A percentile compares a stretch with the other conserved stretches of the same genome.
These are phyloP conservation scores for Drosophila pachea DNA, from an alignment of 1,140 invertebrate genomes.

Conservation along the genomic window DNA sequence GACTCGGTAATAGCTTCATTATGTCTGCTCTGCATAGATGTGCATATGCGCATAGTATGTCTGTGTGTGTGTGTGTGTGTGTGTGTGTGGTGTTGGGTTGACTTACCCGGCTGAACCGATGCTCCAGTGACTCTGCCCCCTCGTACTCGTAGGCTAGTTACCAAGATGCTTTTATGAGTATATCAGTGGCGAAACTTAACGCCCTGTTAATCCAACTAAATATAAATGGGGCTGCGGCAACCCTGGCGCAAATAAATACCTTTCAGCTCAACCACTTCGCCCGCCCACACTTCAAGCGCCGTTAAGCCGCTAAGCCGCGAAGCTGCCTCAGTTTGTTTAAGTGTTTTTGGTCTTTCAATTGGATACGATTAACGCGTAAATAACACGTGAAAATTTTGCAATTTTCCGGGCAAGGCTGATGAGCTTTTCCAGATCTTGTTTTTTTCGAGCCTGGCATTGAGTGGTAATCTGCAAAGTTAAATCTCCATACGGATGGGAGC, in stretches of 20 bases:
- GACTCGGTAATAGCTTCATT: slow-evolving; percentile 63
- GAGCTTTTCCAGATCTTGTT: slow-evolving; percentile 19
- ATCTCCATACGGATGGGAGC: slow-evolving; percentile 58
- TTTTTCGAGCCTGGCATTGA: slow-evolving; percentile 50
- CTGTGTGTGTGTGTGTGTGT: no score
- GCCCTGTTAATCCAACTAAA: slow-evolving; percentile 72
- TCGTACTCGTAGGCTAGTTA: slow-evolving; percentile 4
- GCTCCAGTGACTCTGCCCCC: slow-evolving; percentile 14
- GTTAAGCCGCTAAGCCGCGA: not conserved
- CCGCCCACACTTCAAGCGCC: not conserved
- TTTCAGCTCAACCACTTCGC: slow-evolving; percentile 10
- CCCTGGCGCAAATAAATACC: slow-evolving; percentile 69
- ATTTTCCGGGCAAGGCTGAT: slow-evolving; percentile 57
- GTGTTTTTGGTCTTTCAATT: slow-evolving; percentile 68
- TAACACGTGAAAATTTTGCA: slow-evolving; percentile 73
- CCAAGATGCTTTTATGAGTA: slow-evolving; percentile 51
- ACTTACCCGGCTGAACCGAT: not conserved
- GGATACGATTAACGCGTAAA: slow-evolving; percentile 59
- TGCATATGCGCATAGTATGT: no score
- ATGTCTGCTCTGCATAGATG: not conserved
- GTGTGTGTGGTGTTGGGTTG: not conserved
- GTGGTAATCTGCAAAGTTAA: slow-evolving; percentile 55
- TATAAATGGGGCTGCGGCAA: slow-evolving; percentile 59
- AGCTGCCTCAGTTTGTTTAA: slow-evolving; percentile 21
- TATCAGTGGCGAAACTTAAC: slow-evolving; percentile 67